phyloP scores from a whole-genome alignment of 2,797 vertebrate species.

The Scomberomorus guttatus region DNA sequence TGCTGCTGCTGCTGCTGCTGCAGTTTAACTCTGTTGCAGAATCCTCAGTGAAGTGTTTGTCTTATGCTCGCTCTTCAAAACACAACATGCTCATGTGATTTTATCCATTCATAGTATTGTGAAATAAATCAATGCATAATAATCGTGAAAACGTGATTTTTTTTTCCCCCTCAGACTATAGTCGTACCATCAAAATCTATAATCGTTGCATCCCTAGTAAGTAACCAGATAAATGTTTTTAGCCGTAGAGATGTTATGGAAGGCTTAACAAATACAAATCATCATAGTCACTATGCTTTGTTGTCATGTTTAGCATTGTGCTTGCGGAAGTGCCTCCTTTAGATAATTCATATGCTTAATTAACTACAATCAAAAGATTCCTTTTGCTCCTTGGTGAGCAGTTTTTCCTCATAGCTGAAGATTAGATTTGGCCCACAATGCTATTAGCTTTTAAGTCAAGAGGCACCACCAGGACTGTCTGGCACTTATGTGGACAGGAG shows the following conservation, averaged over 20 bases:
- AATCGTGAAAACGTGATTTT: too few species aligned
- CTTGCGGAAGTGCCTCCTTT: background rate
- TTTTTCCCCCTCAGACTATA: too few species aligned
- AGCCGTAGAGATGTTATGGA: background rate
- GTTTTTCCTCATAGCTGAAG: conserved; percentile 19
- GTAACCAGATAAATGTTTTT: background rate
- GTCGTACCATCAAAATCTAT: too few species aligned
- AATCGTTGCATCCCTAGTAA: background rate
- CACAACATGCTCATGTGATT: too few species aligned
- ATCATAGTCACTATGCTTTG: conserved; percentile 1
- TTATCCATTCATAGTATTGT: too few species aligned
- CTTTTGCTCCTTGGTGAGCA: conserved; percentile 1
- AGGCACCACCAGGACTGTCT: conserved; percentile 11
- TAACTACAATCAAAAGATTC: conserved; percentile 19
- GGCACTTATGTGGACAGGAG: background rate
- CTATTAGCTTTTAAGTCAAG: conserved; percentile 18
- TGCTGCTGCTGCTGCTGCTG: background rate
- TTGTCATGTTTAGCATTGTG: background rate
- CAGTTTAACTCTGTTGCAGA: background rate
- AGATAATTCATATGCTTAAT: conserved; percentile 26
- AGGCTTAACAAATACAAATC: conserved; percentile 8
- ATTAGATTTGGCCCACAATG: conserved; percentile 18
- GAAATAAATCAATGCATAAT: too few species aligned
- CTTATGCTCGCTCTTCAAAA: background rate
- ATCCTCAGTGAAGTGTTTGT: background rate